These are phyloP conservation scores for Eurosta solidaginis DNA, from an alignment of 1,140 invertebrate genomes.

Conservation along the genomic window DNA sequence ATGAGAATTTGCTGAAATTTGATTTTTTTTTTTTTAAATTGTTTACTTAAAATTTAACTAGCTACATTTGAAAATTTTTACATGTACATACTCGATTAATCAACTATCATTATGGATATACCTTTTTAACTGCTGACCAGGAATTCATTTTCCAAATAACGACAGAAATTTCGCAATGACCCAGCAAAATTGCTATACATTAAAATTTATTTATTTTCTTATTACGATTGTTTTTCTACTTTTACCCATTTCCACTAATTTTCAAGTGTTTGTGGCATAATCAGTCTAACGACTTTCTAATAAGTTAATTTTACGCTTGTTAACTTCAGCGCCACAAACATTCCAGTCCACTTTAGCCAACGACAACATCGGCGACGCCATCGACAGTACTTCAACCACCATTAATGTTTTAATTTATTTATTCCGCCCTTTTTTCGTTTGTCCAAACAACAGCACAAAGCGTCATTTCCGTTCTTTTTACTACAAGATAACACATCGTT, in stretches of 20 bases:
- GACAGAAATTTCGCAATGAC: neutral
- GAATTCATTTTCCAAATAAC: too few species aligned
- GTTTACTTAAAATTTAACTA: too few species aligned
- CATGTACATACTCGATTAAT: neutral
- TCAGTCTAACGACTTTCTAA: constrained; percentile 35
- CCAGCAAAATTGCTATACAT: neutral
- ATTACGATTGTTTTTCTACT: neutral
- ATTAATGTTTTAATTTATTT: neutral
- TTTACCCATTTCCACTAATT: constrained; percentile 6
- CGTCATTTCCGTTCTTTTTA: constrained; percentile 15
- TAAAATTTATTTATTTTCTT: constrained; percentile 8
- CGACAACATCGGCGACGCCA: neutral
- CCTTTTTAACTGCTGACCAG: too few species aligned
- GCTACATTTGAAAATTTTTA: neutral
- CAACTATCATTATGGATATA: too few species aligned
- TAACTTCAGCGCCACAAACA: constrained; percentile 16
- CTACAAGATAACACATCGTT: neutral
- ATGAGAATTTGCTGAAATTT: too few species aligned
- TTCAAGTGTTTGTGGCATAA: constrained; percentile 18
- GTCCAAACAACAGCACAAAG: neutral
- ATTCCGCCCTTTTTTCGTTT: neutral
- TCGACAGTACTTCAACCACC: neutral
- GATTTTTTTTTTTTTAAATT: too few species aligned
- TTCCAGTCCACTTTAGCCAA: neutral
- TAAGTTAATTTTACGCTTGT: constrained; percentile 38